Evolutionary conservation across 2,113 vertebrate genomes (phyloP), one percentile per base, ranked within the genome.

Genomic region (Felis catus): DNA sequence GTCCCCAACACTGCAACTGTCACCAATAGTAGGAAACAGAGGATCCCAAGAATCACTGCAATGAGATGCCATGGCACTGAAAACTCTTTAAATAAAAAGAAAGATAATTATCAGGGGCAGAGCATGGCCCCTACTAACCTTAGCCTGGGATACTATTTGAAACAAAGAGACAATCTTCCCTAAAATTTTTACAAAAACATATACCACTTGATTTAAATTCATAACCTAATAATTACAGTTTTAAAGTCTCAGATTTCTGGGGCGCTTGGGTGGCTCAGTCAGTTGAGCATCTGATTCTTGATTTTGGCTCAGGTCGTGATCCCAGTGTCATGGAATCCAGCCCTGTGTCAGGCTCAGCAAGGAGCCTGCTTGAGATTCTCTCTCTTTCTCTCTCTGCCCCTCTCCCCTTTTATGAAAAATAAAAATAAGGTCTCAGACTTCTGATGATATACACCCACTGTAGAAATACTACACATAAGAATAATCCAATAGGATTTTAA

Each of bases 11-110:
- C 29, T 1, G 23, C 8, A 27, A 95, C 3, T n/a, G 23, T n/a
- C 12, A 76, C 4, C 84, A 94, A 27, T 0, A 97, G 41, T 92
- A 98, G 81, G 21, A 88, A 88, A 83, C 83, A 97, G 21, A 97
- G 55, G 33, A 95, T 55, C 39, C 96, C 96, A 19, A 96, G 55
- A 66, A 4, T 48, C 16, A 92, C 36, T n/a, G 58, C 76, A 66
- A 90, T 45, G 70, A 83, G 91, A 65, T 0, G 33, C 84, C 96
- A 96, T 23, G 88, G 33, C 33, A 85, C 70, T 39, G 84, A 65
- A 66, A 19, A 83, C 70, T 16, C 92, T 97, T 93, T 41, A 89
- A 91, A 96, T 31, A 76, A 84, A 93, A 93, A 74, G 6, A 3
- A 39, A 89, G 70, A 70, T 23, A 70, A 87, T 65, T n/a, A 71